Percentiles rank a stretch among this genome's conserved stretches.
phyloP scores from a whole-genome alignment of 2,113 vertebrate genomes.

The Anseranas semipalmata region DNA sequence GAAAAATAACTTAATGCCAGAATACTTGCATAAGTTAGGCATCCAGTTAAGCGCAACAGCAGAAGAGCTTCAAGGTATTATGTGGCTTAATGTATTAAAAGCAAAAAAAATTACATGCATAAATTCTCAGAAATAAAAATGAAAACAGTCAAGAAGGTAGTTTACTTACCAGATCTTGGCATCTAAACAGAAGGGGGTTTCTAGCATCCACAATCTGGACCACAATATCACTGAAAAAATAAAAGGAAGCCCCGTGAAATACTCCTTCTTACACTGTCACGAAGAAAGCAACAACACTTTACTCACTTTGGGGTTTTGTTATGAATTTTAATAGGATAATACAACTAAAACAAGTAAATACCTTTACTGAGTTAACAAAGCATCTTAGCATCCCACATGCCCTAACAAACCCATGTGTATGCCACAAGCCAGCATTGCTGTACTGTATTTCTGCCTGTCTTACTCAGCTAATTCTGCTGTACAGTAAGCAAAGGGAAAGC shows the following conservation, averaged over 20 bases:
- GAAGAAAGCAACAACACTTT: background rate
- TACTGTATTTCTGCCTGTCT: background rate
- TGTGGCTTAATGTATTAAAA: background rate
- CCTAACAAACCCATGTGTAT: background rate
- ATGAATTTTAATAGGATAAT: no score
- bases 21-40: background rate
- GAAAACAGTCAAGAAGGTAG: background rate
- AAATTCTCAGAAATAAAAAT: background rate
- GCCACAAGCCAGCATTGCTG: background rate
- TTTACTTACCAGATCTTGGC: slow-evolving; percentile 90
- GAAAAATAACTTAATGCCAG: background rate
- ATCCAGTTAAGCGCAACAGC: background rate
- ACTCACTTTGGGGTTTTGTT: background rate
- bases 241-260: background rate
- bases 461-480: background rate
- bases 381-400: background rate
- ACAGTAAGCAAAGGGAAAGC: background rate
- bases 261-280: background rate
- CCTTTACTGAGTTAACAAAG: background rate
- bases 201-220: slow-evolving; percentile 97
- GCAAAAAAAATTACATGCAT: background rate
- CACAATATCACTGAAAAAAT: slow-evolving; percentile 87
- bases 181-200: slow-evolving; percentile 93
- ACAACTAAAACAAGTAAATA: no score
- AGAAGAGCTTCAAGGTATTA: background rate